Conservation (phyloP, 1,140 invertebrate genomes). For the Leptopilina clavipes region DNA sequence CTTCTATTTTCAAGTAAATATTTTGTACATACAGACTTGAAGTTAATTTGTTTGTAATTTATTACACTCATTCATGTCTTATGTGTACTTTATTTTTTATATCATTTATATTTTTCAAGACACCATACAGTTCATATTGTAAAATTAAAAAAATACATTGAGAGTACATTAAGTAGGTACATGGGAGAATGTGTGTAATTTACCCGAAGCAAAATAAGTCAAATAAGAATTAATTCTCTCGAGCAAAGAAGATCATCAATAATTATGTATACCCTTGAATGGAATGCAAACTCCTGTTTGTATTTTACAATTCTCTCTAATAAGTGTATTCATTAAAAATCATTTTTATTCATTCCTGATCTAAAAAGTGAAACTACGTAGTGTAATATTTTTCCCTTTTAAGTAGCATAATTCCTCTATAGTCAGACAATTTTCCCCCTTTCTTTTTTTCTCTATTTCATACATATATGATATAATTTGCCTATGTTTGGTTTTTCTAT, state of each 20-base stretch:
- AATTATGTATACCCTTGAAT: neutral
- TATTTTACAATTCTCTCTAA: neutral
- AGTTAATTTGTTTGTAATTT: no score
- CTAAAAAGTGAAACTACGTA: neutral
- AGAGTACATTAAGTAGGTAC: neutral
- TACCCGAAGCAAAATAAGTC: neutral
- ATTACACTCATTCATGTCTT: no score
- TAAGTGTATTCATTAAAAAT: neutral
- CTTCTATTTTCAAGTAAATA: no score
- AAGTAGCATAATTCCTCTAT: neutral
- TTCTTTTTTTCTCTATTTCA: no score
- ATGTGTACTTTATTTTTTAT: no score
- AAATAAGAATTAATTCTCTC: slow-evolving; percentile 5
- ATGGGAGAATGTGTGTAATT: neutral
- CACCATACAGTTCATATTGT: no score
- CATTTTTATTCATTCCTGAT: neutral
- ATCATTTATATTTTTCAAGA: no score
- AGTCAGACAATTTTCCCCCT: neutral
- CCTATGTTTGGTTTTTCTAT: no score
- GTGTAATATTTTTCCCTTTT: neutral
- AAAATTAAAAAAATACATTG: no score
- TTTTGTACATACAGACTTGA: no score
- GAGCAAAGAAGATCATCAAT: slow-evolving; percentile 15
- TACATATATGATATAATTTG: no score
- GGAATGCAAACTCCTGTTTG: neutral